Conservation (phyloP, 2,113 vertebrate genomes). For the Pteropus alecto region DNA sequence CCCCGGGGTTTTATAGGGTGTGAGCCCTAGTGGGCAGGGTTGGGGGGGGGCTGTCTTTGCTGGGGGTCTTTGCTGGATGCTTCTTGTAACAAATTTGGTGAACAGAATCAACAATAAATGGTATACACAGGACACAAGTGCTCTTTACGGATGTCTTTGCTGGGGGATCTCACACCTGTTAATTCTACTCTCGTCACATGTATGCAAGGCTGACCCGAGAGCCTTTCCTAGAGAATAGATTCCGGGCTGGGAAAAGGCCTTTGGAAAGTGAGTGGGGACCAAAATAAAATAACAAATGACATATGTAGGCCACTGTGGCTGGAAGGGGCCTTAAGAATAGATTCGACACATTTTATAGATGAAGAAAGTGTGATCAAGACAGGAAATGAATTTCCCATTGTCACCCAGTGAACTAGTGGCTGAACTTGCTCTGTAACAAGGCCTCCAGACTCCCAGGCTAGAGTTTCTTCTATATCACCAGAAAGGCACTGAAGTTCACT, state of each 20-base stretch:
- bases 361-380: neutral
- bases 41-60: neutral
- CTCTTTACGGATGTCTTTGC: neutral
- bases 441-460: neutral
- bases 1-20: neutral
- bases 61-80: conserved; percentile 11
- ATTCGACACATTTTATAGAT: neutral
- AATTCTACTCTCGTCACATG: neutral
- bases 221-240: neutral
- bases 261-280: neutral
- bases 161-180: neutral
- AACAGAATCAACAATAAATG: conserved; percentile 65
- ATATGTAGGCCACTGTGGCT: neutral
- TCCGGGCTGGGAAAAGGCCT: neutral
- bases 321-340: neutral
- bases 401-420: neutral
- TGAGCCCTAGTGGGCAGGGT: conserved; percentile 53
- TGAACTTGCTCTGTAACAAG: neutral
- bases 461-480: neutral
- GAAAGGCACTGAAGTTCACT: neutral
- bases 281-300: neutral
- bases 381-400: neutral
- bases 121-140: neutral
- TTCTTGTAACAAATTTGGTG: conserved; percentile 42
- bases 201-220: neutral